Base-by-base conservation (phyloP, 2,888 invertebrate genomes). In the Platycheirus albimanus region DNA sequence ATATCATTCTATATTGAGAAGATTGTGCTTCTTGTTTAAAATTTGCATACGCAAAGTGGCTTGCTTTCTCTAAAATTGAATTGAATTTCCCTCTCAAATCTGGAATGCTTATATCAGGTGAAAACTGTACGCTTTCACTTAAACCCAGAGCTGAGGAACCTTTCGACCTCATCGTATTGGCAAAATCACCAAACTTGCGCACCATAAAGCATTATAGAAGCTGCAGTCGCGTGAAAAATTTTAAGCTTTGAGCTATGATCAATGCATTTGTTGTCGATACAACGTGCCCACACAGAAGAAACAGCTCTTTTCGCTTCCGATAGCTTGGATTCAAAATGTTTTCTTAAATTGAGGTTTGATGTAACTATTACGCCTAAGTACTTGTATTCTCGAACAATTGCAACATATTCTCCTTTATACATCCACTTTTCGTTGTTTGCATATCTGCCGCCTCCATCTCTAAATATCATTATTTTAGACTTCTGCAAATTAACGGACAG, bases 161-260 rank as follows among this genome's bases (percentile, higher is more conserved):
- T 54, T 54, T 36, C 19, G 11, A 36, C 19, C 36, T 36, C 36
- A 1, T 36, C 54, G 11, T n/a, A n/a, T 54, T 54, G 33, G 54
- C n/a, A 36, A n/a, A 5, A 54, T 54, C 33, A 33, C 36, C 54
- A 54, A 30, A 52, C 33, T 52, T 52, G 52, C 3, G 30, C 52
- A 17, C 51, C 13, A 10, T 51, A 30, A 7, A 30, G 30, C 28
- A 51, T 15, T 49, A 7, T 58, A 13, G 47, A 41, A 13, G 17
- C n/a, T 30, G n/a, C n/a, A 6, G 47, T 61, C 17, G 28, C 49
- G n/a, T 3, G 13, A 28, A 24, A 49, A 24, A 49, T 28, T 15
- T 51, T 15, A 51, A 20, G n/a, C 15, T 51, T 51, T 30, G 30
- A 8, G 4, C 51, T 51, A 30, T 51, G 51, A 10, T 49, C 49